Evolutionary conservation across 2,797 vertebrate genomes (phyloP).

Genomic region (Otolemur crassicaudatus): DNA sequence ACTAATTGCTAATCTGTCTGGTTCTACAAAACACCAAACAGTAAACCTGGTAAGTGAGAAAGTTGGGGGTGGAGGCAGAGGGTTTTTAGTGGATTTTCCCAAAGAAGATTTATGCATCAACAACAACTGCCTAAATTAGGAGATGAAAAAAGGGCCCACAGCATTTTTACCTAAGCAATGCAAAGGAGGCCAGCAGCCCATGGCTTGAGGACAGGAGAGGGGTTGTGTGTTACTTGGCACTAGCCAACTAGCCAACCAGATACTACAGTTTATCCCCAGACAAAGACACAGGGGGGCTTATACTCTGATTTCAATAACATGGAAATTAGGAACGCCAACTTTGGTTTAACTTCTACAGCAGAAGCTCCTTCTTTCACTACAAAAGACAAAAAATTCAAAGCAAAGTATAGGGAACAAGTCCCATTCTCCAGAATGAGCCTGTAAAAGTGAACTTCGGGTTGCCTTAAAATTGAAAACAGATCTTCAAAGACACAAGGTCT

Average conservation of each 20-base stretch:
- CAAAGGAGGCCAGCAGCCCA: background rate
- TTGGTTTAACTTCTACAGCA: background rate
- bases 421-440: background rate
- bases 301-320: background rate
- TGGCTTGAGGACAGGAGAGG: background rate
- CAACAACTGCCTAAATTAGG: background rate
- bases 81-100: background rate
- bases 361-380: background rate
- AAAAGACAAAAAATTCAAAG: background rate
- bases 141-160: background rate
- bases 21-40: background rate
- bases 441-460: background rate
- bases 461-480: background rate
- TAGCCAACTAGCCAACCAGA: background rate
- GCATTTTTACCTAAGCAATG: background rate
- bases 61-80: accelerated
- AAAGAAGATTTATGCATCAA: background rate
- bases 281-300: background rate
- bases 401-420: background rate
- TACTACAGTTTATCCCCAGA: background rate
- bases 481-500: background rate
- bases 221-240: no score
- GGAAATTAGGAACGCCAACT: background rate
- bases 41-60: background rate
- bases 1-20: background rate